Conservation (phyloP, 53 echinoderm and acorn worm genomes). For the Arbacia lixula region DNA sequence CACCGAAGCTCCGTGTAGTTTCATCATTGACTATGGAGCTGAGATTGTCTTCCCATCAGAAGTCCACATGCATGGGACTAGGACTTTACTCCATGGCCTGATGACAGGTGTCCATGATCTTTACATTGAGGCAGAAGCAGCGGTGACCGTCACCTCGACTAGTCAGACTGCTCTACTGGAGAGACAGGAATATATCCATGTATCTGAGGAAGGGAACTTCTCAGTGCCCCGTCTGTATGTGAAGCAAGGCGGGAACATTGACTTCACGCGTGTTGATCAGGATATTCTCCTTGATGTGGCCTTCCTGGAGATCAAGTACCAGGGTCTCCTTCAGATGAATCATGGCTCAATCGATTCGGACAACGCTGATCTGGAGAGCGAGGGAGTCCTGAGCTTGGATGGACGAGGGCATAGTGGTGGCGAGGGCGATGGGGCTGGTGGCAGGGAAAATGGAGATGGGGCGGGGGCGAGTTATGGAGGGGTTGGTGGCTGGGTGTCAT, state of each 20-base stretch:
- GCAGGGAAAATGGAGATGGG: conserved; percentile 44
- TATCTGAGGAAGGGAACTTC: conserved; percentile 84
- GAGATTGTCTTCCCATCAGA: conserved; percentile 92
- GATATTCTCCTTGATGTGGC: conserved; percentile 80
- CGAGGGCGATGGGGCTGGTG: conserved; percentile 74
- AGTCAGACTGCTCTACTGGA: conserved; percentile 89
- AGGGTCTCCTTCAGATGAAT: conserved; percentile 76
- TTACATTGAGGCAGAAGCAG: conserved; percentile 74
- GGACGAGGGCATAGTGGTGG: conserved; percentile 70
- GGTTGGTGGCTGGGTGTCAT: conserved; percentile 59
- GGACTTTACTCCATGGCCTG: conserved; percentile 81
- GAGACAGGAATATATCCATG: conserved; percentile 79
- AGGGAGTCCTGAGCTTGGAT: conserved; percentile 75
- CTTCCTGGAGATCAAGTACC: conserved; percentile 84
- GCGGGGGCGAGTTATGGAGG: conserved; percentile 86
- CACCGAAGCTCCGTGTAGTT: conserved; percentile 95
- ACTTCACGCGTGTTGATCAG: conserved; percentile 61
- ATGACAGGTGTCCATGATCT: conserved; percentile 85
- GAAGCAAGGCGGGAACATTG: conserved; percentile 75
- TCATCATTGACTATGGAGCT: conserved; percentile 78
- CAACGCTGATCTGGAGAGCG: conserved; percentile 89
- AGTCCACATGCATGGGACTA: conserved; percentile 87
- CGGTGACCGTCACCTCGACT: conserved; percentile 80
- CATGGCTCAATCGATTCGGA: conserved; percentile 85
- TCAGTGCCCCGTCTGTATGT: conserved; percentile 76